Evolutionary conservation across 2,888 invertebrate species (phyloP).

Genomic region (Synanthedon formicaeformis): DNA sequence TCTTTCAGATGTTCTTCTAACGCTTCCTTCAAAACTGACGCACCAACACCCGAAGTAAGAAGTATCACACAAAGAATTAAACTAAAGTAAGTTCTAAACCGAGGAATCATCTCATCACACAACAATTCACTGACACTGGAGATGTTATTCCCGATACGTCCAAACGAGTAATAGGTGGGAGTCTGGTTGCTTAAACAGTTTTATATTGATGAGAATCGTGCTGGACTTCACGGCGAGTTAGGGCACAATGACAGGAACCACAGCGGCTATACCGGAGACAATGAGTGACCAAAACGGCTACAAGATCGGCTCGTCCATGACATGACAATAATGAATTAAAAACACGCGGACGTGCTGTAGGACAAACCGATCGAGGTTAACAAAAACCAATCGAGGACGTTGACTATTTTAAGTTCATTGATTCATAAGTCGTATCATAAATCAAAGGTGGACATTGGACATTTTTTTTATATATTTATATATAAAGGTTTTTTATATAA

Average conservation of each 20-base stretch:
- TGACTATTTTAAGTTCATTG: constrained; percentile 31
- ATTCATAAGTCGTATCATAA: constrained; percentile 7
- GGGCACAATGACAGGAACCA: constrained; percentile 66
- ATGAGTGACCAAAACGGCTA: constrained; percentile 29
- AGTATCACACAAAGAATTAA: constrained; percentile 31
- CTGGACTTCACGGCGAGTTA: constrained; percentile 59
- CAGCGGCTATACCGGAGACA: constrained; percentile 44
- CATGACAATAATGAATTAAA: constrained; percentile 40
- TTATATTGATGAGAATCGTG: constrained; percentile 54
- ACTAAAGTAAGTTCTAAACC: constrained; percentile 27
- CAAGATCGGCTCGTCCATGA: constrained; percentile 45
- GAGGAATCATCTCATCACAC: constrained; percentile 48
- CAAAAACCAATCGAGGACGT: constrained; percentile 31
- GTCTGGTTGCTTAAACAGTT: constrained; percentile 39
- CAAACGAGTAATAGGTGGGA: constrained; percentile 36
- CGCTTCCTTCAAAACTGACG: constrained; percentile 52
- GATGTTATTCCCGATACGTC: constrained; percentile 25
- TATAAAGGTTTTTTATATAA: too few species aligned
- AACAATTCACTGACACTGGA: constrained; percentile 5
- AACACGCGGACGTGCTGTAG: constrained; percentile 23
- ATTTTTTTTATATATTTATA: too few species aligned
- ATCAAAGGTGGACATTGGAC: too few species aligned
- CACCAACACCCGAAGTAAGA: constrained; percentile 28
- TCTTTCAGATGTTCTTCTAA: constrained; percentile 63
- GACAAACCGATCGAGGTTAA: constrained; percentile 45